Base-by-base conservation (phyloP, 1,140 invertebrate species). In the Ditylenchus dipsaci region DNA sequence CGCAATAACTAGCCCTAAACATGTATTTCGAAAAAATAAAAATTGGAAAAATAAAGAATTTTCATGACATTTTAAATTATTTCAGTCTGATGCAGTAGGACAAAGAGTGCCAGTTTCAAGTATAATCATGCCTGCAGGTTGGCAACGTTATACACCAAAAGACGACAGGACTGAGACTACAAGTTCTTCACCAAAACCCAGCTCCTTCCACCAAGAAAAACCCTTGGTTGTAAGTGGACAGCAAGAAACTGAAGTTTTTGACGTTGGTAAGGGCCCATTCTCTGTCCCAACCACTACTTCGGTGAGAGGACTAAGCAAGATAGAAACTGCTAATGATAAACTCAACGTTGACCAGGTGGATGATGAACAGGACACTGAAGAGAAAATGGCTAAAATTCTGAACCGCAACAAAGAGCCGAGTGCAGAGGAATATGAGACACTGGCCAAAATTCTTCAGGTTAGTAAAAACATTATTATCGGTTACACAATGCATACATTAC, bases 361-460 rank as follows among this genome's bases (percentile, higher is more conserved):
- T 53, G 23, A 53, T 53, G 23, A 19, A 17, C n/a, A 53, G 15
- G 49, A 53, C 3, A 53, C 49, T 7, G 19, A 21, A 61, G 33
- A 38, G 11, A 38, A 38, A 38, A 38, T 5, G 33, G 33, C 33
- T 38, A 11, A 38, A 5, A 38, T 38, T 38, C 11, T 38, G 11
- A 38, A 38, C n/a, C n/a, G n/a, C 3, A 38, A 38, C 11, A 38
- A 38, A 11, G 59, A 61, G 38, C 59, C 59, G 29, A 33, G 13
- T 30, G 29, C n/a, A 26, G 59, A 61, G 21, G 59, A 61, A 7
- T 61, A 61, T 27, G 59, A 61, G 26, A 61, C 3, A 43, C n/a
- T 61, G 13, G 59, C 59, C 3, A 61, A 13, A 33, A 61, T 61
- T 27, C 29, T 61, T n/a, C 59, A 61, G 21, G 59, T 61, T 26